These are phyloP conservation scores for Cryptotermes secundus DNA, from an alignment of 1,140 invertebrate species.

Conservation along the genomic window DNA sequence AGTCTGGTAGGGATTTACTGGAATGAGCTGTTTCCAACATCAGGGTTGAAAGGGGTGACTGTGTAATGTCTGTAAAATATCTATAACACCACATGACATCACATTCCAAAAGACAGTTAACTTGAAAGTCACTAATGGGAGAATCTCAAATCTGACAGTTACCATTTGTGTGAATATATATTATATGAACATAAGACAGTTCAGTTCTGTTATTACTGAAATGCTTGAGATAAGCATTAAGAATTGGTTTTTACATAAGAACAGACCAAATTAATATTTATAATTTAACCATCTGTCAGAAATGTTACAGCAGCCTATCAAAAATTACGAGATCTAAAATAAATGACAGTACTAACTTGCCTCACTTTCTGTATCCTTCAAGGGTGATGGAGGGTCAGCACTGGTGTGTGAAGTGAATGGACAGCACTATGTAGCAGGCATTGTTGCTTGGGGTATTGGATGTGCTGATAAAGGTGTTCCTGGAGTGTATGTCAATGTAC, in stretches of 20 bases:
- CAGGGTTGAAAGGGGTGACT: too few species aligned
- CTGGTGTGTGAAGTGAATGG: conserved; percentile 64
- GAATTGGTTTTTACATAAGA: conserved; percentile 6
- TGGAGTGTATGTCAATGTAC: conserved; percentile 67
- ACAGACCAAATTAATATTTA: not conserved
- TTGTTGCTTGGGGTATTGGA: conserved; percentile 76
- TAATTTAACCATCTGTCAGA: not conserved
- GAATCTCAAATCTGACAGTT: too few species aligned
- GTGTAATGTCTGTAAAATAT: too few species aligned
- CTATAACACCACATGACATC: too few species aligned
- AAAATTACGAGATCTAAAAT: not conserved
- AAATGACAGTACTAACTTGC: not conserved
- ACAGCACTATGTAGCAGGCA: conserved; percentile 60
- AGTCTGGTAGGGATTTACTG: too few species aligned
- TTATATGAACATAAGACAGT: too few species aligned
- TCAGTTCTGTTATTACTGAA: too few species aligned
- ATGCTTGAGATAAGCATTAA: too few species aligned
- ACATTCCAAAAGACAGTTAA: too few species aligned
- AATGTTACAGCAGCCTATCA: not conserved
- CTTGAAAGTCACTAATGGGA: too few species aligned
- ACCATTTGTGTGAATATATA: too few species aligned
- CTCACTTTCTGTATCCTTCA: conserved; percentile 37
- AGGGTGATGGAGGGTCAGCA: conserved; percentile 77
- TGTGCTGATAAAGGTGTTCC: conserved; percentile 64
- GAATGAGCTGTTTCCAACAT: too few species aligned